Base-by-base conservation (phyloP, 2,888 invertebrate genomes). In the Erpobdella octoculata region DNA sequence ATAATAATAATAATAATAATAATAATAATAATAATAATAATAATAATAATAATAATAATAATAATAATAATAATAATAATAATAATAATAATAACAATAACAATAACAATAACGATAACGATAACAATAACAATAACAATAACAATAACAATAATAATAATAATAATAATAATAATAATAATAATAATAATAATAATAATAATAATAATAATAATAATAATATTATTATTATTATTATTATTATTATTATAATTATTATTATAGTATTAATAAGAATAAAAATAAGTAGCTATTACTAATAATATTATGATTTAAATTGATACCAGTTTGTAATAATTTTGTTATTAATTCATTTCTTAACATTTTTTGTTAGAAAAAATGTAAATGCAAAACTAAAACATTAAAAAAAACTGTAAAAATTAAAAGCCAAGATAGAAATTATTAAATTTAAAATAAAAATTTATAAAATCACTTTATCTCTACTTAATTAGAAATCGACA, bases 1-100 rank as follows among this genome's bases (percentile, higher is more conserved):
- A 21, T 59, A 59, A 25, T 59, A 59, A 25, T 59, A 21, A 25
- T 59, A 59, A 25, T 59, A 59, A 25, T 59, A 59, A 25, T 59
- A 59, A 25, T 59, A 59, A 25, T 59, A 59, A 25, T 59, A 59
- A 25, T 59, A 59, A 25, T 12, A 59, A 25, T 59, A 59, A 25
- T 59, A 59, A 25, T 59, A 59, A 25, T 59, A 21, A 25, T 59
- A 21, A 25, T 59, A 21, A 25, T 59, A 21, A 25, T 59, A 59
- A 25, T 59, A 59, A 25, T 59, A 59, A 9, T 59, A 59, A 25
- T 59, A 21, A 25, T 59, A 59, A 25, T 59, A 59, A 25, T 59
- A 59, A 25, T 59, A 9, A 59, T 59, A 21, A 18, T 12, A 59
- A 9, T 18, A 21, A 12, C 12, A 21, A 59, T 9, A n/a, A 41